Conservation (phyloP, 2,888 invertebrate species). For the Hypercompe scribonia region DNA sequence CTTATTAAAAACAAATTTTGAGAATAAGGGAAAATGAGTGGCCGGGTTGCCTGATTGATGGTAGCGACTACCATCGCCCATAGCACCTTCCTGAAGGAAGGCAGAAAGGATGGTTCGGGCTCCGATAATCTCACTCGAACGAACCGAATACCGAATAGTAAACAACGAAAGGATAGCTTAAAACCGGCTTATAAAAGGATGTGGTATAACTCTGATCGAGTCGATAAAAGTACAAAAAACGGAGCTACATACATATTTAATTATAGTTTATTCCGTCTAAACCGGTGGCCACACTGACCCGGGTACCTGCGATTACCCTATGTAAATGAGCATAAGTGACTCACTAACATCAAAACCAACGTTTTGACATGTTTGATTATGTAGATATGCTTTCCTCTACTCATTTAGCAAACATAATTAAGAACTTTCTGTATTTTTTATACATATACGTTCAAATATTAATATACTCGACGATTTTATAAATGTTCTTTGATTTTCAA, state of each 20-base stretch:
- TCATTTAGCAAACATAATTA: background rate
- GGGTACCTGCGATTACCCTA: background rate
- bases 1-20: background rate
- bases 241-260: background rate
- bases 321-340: background rate
- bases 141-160: too few relatives aligned
- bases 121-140: too few relatives aligned
- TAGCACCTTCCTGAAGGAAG: too few relatives aligned
- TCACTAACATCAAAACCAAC: background rate
- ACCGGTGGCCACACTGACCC: background rate
- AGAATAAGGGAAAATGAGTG: background rate
- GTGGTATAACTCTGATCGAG: too few relatives aligned
- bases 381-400: background rate
- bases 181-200: too few relatives aligned
- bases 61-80: too few relatives aligned
- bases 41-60: too few relatives aligned
- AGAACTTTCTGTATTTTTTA: background rate
- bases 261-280: background rate
- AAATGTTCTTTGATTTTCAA: too few relatives aligned
- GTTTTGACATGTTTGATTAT: background rate
- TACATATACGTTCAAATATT: too few relatives aligned
- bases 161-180: too few relatives aligned
- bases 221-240: background rate
- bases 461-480: too few relatives aligned
- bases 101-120: too few relatives aligned